phyloP scores from a whole-genome alignment of 1,140 invertebrate species.

The Drosophila repletoides region DNA sequence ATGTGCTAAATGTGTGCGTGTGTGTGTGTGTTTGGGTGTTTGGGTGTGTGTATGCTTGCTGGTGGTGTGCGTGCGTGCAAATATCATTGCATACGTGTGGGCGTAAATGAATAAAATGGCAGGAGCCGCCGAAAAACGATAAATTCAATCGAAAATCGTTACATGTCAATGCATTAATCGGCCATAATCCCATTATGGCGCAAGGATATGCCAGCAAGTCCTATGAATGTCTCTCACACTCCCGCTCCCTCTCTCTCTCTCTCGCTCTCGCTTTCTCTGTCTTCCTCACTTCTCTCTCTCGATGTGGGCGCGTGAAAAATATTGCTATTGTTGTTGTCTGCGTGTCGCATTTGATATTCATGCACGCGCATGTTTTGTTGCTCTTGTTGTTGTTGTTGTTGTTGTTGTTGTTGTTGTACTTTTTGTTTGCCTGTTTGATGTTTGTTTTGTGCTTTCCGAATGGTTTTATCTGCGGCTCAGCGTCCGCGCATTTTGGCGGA shows the following conservation, averaged over 20 bases:
- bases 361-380: slow-evolving; percentile 66
- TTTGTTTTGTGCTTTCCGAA: slow-evolving; percentile 78
- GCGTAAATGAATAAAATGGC: slow-evolving; percentile 80
- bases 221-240: background rate
- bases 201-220: slow-evolving; percentile 65
- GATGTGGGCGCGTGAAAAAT: slow-evolving; percentile 62
- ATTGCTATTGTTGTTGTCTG: slow-evolving; percentile 59
- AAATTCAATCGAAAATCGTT: slow-evolving; percentile 83
- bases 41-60: slow-evolving; percentile 39
- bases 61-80: slow-evolving; percentile 62
- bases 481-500: slow-evolving; percentile 63
- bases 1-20: slow-evolving; percentile 10
- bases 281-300: background rate
- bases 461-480: slow-evolving; percentile 78
- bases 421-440: slow-evolving; percentile 78
- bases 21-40: slow-evolving; percentile 40
- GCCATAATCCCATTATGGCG: slow-evolving; percentile 82
- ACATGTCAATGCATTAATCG: slow-evolving; percentile 82
- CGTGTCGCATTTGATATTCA: slow-evolving; percentile 78
- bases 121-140: slow-evolving; percentile 78
- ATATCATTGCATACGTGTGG: slow-evolving; percentile 76
- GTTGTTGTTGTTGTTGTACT: slow-evolving; percentile 46
- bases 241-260: slow-evolving; percentile 19
- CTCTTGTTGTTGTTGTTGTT: slow-evolving; percentile 27
- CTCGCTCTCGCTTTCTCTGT: background rate